Evolutionary conservation across 2,113 vertebrate species (phyloP), one percentile per base, ranked within the genome.

Genomic region (Ctenodactylus gundi): DNA sequence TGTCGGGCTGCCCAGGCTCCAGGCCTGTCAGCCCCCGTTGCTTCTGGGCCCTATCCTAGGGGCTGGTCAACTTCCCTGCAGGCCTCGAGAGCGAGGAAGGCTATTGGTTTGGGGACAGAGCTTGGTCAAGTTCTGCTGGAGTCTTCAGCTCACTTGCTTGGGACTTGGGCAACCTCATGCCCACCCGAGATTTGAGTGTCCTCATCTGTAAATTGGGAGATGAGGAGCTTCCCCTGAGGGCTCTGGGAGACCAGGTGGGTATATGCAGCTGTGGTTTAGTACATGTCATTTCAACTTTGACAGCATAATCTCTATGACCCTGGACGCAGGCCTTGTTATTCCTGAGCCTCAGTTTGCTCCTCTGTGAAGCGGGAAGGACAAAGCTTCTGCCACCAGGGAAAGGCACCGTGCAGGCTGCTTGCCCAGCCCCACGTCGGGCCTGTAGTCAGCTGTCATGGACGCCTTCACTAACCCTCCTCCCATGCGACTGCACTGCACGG

Each of bases 381-480:
- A n/a, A 60, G 18, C 34, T 15, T 8, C 7, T 5, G 3, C 34
- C 17, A 14, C 34, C 57, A 80, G 7, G 13, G 7, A 44, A 60
- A 80, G 7, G 44, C n/a, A n/a, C 29, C 62, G 84, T 27, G 53
- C n/a, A 17, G n/a, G 12, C 18, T n/a, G 6, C 1, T 20, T 7
- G 2, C 49, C 41, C 36, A 11, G 58, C 4, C 6, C 84, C 0
- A 0, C 15, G 49, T 5, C 1, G 7, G 67, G 44, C 2, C 0
- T 34, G 31, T 25, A 25, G 8, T 9, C 53, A 13, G 55, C 31
- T 18, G 1, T 39, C 34, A 6, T 55, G 39, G 20, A 25, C 1
- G 14, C 36, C 64, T 62, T 29, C 10, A 7, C 25, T 12, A 4
- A 2, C 81, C 9, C 39, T 88, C 73, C 3, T 44, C 64, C 13